Base-by-base conservation (phyloP, 2,797 vertebrate species). In the Melanogrammus aeglefinus region DNA sequence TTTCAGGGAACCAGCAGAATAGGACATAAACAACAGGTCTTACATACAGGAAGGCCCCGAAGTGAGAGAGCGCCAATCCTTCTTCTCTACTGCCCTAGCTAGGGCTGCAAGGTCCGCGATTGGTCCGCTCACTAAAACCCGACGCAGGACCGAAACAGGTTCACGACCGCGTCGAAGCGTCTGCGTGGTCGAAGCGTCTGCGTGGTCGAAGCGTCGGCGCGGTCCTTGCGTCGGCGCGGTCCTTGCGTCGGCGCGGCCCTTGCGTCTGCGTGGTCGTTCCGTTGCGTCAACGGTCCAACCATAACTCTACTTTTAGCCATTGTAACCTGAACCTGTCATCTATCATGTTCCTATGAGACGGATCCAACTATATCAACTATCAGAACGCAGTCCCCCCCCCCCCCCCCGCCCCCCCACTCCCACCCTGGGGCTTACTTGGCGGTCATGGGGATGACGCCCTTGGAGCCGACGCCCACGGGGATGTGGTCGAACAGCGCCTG, bases 401-500 rank as follows among this genome's bases (percentile, higher is more conserved):
- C 33, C 10, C 12, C 31, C 39, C 35, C 3, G 2, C 38, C 10
- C 31, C 36, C 35, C 4, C 3, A n/a, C 4, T 74, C 27, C 3
- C 21, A 0, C 69, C 57, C 57, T 57, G 14, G 21, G 10, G 79
- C 96, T 94, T 94, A 99, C 98, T 97, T 99, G 85, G 97, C 97
- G 39, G 91, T 94, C 98, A 99, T 99, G 1, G 97, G 97, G 83
- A 99, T 99, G 86, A 99, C 98, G 0, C 98, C 97, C 85, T 99
- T 99, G 73, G 97, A 99, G 0, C 98, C 98, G 0, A 99, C 98
- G 1, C 98, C 98, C 8, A 99, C 98, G 0, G 98, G 98, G 86
- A 99, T 99, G 91, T 99, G 98, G 87, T 99, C 98, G 72, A 99
- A 99, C 94, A 99, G 95, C 6, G 97, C 94, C 87, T 99, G 98